Evolutionary conservation across 2,113 vertebrate genomes (phyloP).

Genomic region (Eulemur rufifrons): DNA sequence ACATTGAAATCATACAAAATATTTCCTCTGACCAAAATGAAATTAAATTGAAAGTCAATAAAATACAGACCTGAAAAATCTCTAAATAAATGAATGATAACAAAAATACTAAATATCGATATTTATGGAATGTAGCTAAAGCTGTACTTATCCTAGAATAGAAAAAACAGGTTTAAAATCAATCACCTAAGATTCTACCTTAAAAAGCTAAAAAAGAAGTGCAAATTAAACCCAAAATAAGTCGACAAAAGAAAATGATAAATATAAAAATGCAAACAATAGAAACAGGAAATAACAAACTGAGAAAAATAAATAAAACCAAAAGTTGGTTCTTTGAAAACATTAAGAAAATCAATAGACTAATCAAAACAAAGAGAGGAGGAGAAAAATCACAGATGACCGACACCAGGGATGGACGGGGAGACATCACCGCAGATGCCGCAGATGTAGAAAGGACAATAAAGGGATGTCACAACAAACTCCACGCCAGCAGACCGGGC

Average conservation of each 20-base stretch:
- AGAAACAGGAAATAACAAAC: neutral
- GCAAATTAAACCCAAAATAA: neutral
- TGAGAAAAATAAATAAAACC: neutral
- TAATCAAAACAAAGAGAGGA: neutral
- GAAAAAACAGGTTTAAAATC: neutral
- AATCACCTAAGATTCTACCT: neutral
- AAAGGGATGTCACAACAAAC: neutral
- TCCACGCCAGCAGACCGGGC: neutral
- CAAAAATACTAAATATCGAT: neutral
- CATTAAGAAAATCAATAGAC: neutral
- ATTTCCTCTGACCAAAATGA: neutral
- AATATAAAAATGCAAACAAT: neutral
- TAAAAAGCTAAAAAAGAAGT: neutral
- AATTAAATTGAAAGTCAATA: neutral
- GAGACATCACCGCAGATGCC: neutral
- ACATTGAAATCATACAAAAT: neutral
- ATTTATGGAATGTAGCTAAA: neutral
- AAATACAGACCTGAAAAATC: neutral
- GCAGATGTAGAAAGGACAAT: neutral
- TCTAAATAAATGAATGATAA: neutral
- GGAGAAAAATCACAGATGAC: neutral
- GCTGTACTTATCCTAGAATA: neutral
- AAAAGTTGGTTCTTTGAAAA: neutral
- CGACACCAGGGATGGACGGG: neutral
- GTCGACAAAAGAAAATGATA: neutral